These are phyloP conservation scores for Taurulus bubalis DNA, from an alignment of 2,113 vertebrate species.

Conservation along the genomic window DNA sequence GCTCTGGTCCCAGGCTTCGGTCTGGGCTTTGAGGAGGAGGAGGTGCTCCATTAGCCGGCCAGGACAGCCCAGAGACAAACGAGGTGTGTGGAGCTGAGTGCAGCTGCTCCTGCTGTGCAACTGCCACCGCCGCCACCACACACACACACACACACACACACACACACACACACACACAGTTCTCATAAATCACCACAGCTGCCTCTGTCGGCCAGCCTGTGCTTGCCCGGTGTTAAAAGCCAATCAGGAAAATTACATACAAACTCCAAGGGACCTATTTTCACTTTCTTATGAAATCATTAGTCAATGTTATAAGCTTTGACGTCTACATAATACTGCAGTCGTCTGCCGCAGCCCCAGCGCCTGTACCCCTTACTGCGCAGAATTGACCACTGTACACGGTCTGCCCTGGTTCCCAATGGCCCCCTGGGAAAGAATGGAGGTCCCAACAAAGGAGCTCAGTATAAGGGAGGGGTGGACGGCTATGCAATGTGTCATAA, in stretches of 20 bases:
- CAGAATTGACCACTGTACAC: slow-evolving; percentile 62
- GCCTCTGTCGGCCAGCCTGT: slow-evolving; percentile 82
- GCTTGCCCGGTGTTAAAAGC: slow-evolving; percentile 93
- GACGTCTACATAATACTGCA: slow-evolving; percentile 80
- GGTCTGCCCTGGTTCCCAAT: slow-evolving; percentile 39
- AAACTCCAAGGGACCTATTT: slow-evolving; percentile 92
- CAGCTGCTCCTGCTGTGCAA: slow-evolving; percentile 92
- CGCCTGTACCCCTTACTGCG: slow-evolving; percentile 43
- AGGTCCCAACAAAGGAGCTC: slow-evolving; percentile 45
- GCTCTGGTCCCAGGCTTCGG: slow-evolving; percentile 79
- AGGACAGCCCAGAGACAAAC: slow-evolving; percentile 92
- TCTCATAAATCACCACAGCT: slow-evolving; percentile 93
- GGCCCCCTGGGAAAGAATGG: slow-evolving; percentile 44
- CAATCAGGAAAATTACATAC: slow-evolving; percentile 98
- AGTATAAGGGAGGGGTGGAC: not conserved
- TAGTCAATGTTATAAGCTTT: slow-evolving; percentile 86
- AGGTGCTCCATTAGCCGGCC: slow-evolving; percentile 86
- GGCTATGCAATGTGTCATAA: not conserved
- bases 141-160: slow-evolving; percentile 57
- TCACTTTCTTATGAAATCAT: slow-evolving; percentile 88
- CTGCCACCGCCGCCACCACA: slow-evolving; percentile 75
- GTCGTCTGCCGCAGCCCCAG: slow-evolving; percentile 64
- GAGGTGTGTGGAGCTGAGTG: slow-evolving; percentile 88
- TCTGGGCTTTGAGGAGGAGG: slow-evolving; percentile 82
- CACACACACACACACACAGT: slow-evolving; percentile 82